Evolutionary conservation across 2,888 invertebrate species (phyloP), one percentile per base, ranked within the genome.

Genomic region (Antitype chi): DNA sequence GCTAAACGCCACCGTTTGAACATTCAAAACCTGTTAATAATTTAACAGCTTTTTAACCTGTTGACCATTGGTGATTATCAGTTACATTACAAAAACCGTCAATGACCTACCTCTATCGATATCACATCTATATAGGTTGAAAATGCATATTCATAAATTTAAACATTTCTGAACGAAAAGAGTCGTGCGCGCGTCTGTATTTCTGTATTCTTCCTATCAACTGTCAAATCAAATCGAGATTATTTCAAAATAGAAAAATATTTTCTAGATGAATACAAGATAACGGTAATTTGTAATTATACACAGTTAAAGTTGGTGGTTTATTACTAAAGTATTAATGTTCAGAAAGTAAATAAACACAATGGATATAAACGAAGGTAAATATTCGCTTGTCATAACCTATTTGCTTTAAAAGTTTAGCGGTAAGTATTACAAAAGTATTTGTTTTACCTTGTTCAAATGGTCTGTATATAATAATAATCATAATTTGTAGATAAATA

Each of bases 311-410:
- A 67, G 73, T 77, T 55, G 47, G 64, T 60, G 43, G 20, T 73
- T 53, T 32, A 32, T 76, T 17, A 49, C 69, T 32, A 70, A 55
- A 71, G 66, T 69, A 20, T 78, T 77, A 28, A 86, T 76, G 84
- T 73, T 74, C 17, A 69, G 55, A 28, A 28, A 47, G 53, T 81
- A 84, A 88, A 67, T 49, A 60, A 67, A 23, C 66, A 79, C 43
- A 69, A 96, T 96, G 96, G 96, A 96, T 87, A 91, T 95, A 78
- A 94, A 93, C 85, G 96, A 96, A 94, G 96, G 96, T 96, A 90
- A 91, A 79, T 84, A 78, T 75, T 74, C 11, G 49, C 25, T 60
- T 76, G 49, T 68, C 38, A 70, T 89, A 89, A 89, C 92, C 88
- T 90, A 82, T 77, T 75, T 71, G 70, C 47, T 72, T 15, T 63